Evolutionary conservation across 2,888 invertebrate genomes (phyloP), one percentile per base, ranked within the genome.

Genomic region (Diaprepes abbreviatus): DNA sequence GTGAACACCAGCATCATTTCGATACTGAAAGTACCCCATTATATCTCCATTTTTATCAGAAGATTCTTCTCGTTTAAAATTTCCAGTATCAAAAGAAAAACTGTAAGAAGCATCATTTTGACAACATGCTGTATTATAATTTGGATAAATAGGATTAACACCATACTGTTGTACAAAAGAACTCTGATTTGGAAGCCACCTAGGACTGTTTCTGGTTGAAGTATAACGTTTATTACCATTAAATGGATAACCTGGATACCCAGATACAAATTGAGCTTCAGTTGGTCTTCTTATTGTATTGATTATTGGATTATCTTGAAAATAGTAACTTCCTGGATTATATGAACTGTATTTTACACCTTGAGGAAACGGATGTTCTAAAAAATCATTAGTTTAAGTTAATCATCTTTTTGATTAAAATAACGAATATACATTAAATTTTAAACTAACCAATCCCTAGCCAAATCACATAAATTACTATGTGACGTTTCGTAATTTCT

Each of bases 31-130:
- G 9, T 67, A 71, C 10, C 81, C 81, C 43, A 72, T 66, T 9
- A 80, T 74, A 50, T 79, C 79, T 4, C 79, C 79, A 52, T 55
- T 38, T 14, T 74, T 62, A 75, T 80, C 80, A 0, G 79, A 74
- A n/a, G 74, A 64, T 72, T 81, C 80, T 2, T 74, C 70, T 14
- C 79, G 68, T 59, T 73, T 74, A 58, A 79, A 79, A 43, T 76
- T 76, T 31, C 73, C 77, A 7, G 80, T 78, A 52, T 78, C 75
- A 45, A 77, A 74, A 10, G 70, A 45, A 65, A 82, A 82, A 21
- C 71, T 72, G 66, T 82, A 82, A 3, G 81, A 81, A 38, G 54
- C 66, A 2, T 75, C 48, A 12, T 77, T 77, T 16, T 12, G 12
- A 7, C n/a, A 24, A 17, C 14, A 4, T 6, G 4, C n/a, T 36